Evolutionary conservation across 2,888 invertebrate genomes (phyloP), one percentile per base, ranked within the genome.

Genomic region (Acanthopleura granulata): DNA sequence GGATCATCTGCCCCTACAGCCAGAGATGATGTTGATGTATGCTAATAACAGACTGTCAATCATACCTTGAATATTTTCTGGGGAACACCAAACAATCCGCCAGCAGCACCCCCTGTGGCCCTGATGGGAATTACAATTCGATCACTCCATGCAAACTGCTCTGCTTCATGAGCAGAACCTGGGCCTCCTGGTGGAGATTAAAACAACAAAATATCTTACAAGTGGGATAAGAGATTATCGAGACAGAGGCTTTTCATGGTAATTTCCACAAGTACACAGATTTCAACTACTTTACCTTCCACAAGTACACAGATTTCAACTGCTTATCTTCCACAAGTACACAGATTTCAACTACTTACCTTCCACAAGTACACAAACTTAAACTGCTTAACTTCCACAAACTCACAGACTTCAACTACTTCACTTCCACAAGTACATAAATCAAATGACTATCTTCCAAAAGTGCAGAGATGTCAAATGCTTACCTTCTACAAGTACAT

Each of bases 61-160:
- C 3, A 57, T 79, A 85, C 85, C 77, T 84, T 80, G 78, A 82
- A 85, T 76, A 87, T 84, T 77, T 85, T 83, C 15, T 84, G 81
- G 40, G 84, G 83, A 11, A 87, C 81, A 30, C 81, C 82, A 75
- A 82, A 83, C 72, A 82, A 80, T 18, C 87, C 87, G 22, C 81
- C 82, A 3, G 86, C 86, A 51, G 86, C 85, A 16, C 87, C 89
- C n/a, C 86, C 87, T 57, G 88, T 86, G 25, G 83, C 84, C 74
- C 78, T 78, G 40, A 90, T 80, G n/a, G 90, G 90, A 61, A 90
- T 85, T 9, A 90, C 89, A 57, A 86, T 81, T 74, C 86, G 87
- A 71, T 89, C 90, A 78, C 87, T 89, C 90, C 90, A 90, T 3
- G 83, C 83, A 80, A 90, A 90, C 82, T 90, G 85, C 75, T 89